Evolutionary conservation across 2,888 invertebrate species (phyloP), one percentile per base, ranked within the genome.

Genomic region (Lycocerus yunnanus): DNA sequence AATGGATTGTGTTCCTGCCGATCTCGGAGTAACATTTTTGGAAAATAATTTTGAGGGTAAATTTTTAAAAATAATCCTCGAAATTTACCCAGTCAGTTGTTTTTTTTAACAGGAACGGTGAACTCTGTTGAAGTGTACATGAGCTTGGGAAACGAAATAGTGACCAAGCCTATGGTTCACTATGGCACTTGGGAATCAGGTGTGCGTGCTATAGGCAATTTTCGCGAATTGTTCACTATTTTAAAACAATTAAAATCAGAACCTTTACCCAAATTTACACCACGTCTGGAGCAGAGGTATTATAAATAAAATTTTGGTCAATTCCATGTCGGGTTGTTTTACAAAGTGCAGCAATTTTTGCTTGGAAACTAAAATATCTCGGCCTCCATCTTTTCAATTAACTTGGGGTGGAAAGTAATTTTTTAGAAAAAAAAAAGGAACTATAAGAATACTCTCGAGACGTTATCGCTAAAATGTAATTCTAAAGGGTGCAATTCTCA

Each of bases 141-240:
- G 66, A 87, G 86, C 74, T 68, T 68, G 0, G 86, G 86, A 80
- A 82, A 83, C 74, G 83, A 86, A 65, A 86, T 82, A 3, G 6
- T 43, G n/a, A 80, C 79, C 1, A 66, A 66, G 3, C 88, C 93
- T 0, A 78, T 84, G 3, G 81, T 95, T 43, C 93, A 98, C 88
- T 94, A 91, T 83, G 97, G 94, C n/a, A 98, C 98, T 0, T 98
- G 96, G 93, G 93, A 95, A 84, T 96, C 97, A 0, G 91, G 94
- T 0, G 90, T 98, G 6, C 88, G 96, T 84, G 93, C 95, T 0
- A 82, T 97, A 69, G 91, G 92, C 0, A 87, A 93, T 85, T 82
- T 86, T 1, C 80, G 88, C 69, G 93, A 96, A 82, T 85, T 97
- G 71, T 63, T 20, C 9, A 0, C 61, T 2, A 18, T 63, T 18